Evolutionary conservation across 2,113 vertebrate species (phyloP).

Genomic region (Pelusios castaneus): DNA sequence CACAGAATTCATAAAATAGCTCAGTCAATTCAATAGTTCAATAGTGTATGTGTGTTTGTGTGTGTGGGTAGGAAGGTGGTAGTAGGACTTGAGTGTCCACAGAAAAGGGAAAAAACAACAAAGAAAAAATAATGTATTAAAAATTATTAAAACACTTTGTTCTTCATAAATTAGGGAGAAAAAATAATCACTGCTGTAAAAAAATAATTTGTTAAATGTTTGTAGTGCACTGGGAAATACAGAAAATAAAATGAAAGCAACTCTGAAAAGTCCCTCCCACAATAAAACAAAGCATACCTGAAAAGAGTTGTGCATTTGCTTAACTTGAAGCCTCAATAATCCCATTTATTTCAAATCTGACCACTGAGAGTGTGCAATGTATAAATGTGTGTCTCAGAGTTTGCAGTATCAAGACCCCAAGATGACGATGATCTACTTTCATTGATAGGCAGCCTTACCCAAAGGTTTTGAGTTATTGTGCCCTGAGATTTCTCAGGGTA

Average conservation of each 20-base stretch:
- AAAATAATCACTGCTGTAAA: neutral
- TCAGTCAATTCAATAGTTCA: neutral
- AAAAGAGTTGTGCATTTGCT: neutral
- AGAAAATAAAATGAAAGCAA: accelerated
- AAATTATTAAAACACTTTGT: neutral
- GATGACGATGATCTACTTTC: too few relatives aligned
- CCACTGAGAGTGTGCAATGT: too few relatives aligned
- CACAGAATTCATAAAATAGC: constrained; percentile 11
- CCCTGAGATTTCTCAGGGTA: too few relatives aligned
- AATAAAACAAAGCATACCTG: neutral
- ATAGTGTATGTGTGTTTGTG: neutral
- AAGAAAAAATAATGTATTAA: neutral
- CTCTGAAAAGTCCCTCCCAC: neutral
- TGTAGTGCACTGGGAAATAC: neutral
- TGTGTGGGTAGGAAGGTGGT: neutral
- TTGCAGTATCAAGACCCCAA: too few relatives aligned
- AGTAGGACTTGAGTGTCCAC: neutral
- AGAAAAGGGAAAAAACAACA: neutral
- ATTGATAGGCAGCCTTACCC: too few relatives aligned
- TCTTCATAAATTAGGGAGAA: accelerated
- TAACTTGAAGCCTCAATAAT: neutral
- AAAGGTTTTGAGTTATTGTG: too few relatives aligned
- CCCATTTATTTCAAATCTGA: too few relatives aligned
- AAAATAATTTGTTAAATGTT: neutral
- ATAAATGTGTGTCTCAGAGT: too few relatives aligned